Conservation (phyloP, 1,140 invertebrate genomes). For the Brachionus koreanus region DNA sequence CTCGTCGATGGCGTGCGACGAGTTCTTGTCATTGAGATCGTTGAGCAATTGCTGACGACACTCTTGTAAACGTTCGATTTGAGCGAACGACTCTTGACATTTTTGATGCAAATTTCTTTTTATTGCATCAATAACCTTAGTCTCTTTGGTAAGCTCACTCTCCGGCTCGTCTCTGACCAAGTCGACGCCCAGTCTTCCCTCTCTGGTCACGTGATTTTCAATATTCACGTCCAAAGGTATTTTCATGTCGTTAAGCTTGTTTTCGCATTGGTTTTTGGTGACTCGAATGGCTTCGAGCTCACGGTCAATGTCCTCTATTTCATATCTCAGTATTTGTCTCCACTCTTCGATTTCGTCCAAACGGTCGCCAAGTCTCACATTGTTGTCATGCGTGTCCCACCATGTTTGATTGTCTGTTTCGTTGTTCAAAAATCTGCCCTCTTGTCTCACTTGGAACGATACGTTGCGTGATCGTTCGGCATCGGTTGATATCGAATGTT, state of each 20-base stretch:
- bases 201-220: slow-evolving; percentile 74
- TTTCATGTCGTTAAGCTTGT: slow-evolving; percentile 67
- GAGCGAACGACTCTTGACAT: slow-evolving; percentile 75
- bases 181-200: slow-evolving; percentile 72
- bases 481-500: slow-evolving; percentile 58
- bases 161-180: slow-evolving; percentile 77
- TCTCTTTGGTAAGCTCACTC: slow-evolving; percentile 71
- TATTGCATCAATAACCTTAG: slow-evolving; percentile 69
- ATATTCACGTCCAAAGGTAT: slow-evolving; percentile 64
- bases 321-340: slow-evolving; percentile 56
- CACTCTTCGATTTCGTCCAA: slow-evolving; percentile 45
- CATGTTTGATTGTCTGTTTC: slow-evolving; percentile 73
- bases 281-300: slow-evolving; percentile 57
- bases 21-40: slow-evolving; percentile 74
- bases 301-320: slow-evolving; percentile 70
- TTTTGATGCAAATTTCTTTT: slow-evolving; percentile 69
- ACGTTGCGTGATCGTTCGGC: slow-evolving; percentile 56
- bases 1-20: slow-evolving; percentile 72
- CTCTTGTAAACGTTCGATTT: slow-evolving; percentile 73
- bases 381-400: slow-evolving; percentile 73
- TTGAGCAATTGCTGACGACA: slow-evolving; percentile 68
- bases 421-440: slow-evolving; percentile 68
- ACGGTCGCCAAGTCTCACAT: slow-evolving; percentile 39
- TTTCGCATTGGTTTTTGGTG: slow-evolving; percentile 65
- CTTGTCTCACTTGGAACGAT: slow-evolving; percentile 70